Percentiles rank a stretch among this genome's conserved stretches.
Evolutionary conservation across 1,140 invertebrate genomes (phyloP).

Genomic region (Mactra quadrangularis): DNA sequence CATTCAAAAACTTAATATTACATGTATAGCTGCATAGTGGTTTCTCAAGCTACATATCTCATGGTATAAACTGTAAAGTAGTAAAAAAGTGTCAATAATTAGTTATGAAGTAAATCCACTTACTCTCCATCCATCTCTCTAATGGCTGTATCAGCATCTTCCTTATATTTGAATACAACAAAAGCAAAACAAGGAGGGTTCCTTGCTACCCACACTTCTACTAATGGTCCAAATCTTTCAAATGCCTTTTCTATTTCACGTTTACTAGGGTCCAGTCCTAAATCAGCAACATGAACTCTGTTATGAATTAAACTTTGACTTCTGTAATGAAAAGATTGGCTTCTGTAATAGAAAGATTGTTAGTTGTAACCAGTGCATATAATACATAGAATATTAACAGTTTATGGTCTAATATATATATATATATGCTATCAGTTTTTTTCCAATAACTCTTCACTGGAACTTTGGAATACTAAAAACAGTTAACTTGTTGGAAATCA

Average conservation of each 20-base stretch:
- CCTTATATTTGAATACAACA: conserved; percentile 80
- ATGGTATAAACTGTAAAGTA: too few relatives aligned
- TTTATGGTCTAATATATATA: background rate
- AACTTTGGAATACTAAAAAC: background rate
- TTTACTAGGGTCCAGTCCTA: conserved; percentile 78
- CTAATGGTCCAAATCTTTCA: conserved; percentile 81
- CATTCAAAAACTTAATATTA: too few relatives aligned
- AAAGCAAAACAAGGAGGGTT: conserved; percentile 84
- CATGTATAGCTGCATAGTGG: too few relatives aligned
- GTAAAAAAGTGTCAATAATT: too few relatives aligned
- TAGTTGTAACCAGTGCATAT: too few relatives aligned
- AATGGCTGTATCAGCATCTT: conserved; percentile 81
- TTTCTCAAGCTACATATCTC: too few relatives aligned
- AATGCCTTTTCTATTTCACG: conserved; percentile 79
- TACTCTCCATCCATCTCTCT: conserved; percentile 82
- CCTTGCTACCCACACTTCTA: conserved; percentile 82
- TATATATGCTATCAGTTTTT: background rate
- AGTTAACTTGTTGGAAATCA: background rate
- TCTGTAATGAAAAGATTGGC: conserved; percentile 3
- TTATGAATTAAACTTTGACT: conserved; percentile 63
- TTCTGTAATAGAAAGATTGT: background rate
- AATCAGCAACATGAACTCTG: conserved; percentile 81
- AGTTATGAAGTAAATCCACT: too few relatives aligned
- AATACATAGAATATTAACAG: too few relatives aligned
- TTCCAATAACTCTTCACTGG: background rate